Evolutionary conservation across 2,113 vertebrate species (phyloP).

Genomic region (Ceyx cyanopectus): DNA sequence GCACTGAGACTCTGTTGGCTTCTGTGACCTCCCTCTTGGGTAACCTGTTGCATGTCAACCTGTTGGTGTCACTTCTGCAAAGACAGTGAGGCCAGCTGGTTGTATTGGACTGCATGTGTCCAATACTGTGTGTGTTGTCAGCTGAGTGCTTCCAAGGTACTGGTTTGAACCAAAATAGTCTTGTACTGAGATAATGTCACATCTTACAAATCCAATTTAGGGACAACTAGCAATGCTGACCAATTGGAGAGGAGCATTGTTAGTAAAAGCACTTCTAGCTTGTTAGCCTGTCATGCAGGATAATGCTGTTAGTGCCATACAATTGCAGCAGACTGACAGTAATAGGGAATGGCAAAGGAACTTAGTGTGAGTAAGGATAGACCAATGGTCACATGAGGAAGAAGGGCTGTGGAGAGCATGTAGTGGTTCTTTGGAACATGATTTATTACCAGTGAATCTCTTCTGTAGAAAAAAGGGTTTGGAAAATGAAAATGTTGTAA

Average conservation of each 20-base stretch:
- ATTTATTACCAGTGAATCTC: neutral
- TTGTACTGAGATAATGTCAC: neutral
- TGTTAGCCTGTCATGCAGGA: neutral
- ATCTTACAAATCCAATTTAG: neutral
- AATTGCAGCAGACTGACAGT: neutral
- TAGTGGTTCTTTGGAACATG: neutral
- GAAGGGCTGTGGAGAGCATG: neutral
- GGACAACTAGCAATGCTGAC: neutral
- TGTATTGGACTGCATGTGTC: neutral
- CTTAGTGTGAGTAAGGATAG: neutral
- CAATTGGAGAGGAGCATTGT: neutral
- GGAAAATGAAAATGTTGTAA: neutral
- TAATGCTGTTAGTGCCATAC: neutral
- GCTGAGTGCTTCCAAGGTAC: neutral
- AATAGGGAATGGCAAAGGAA: neutral
- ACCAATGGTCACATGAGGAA: accelerated
- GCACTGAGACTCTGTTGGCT: neutral
- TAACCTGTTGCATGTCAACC: neutral
- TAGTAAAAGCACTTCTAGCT: neutral
- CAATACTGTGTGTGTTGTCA: neutral
- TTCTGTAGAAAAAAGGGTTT: neutral
- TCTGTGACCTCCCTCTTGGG: neutral
- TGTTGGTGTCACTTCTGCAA: neutral
- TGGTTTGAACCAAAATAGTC: neutral
- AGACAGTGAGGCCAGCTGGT: neutral